phyloP scores from a whole-genome alignment of 2,888 invertebrate species.

The Tortricodes alternella region DNA sequence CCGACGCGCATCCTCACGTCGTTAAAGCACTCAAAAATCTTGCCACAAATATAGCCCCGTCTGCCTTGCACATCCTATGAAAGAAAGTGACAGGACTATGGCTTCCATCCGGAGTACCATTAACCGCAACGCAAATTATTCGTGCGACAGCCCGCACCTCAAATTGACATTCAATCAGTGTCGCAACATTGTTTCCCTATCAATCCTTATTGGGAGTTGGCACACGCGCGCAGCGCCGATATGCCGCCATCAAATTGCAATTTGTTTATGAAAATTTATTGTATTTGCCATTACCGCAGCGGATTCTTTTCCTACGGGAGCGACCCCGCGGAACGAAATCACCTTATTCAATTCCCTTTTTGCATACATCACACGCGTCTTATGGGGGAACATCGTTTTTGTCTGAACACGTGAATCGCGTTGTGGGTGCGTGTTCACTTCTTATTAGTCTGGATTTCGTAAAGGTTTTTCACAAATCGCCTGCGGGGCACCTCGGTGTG shows the following conservation, averaged over 20 bases:
- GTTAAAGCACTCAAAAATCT: constrained; percentile 54
- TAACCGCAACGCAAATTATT: constrained; percentile 54
- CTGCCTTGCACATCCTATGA: neutral
- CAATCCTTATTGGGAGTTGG: constrained; percentile 79
- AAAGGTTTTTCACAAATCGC: constrained; percentile 72
- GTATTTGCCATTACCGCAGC: constrained; percentile 79
- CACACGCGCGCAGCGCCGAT: constrained; percentile 68
- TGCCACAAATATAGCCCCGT: constrained; percentile 1
- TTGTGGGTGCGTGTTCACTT: constrained; percentile 75
- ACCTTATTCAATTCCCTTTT: constrained; percentile 83
- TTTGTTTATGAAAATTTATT: constrained; percentile 84
- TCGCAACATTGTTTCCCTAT: constrained; percentile 80
- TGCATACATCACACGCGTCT: constrained; percentile 80
- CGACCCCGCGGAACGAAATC: constrained; percentile 79
- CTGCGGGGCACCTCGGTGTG: constrained; percentile 42
- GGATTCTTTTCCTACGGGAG: constrained; percentile 80
- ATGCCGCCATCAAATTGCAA: constrained; percentile 80
- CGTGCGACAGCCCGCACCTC: constrained; percentile 47
- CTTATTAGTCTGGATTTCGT: constrained; percentile 79
- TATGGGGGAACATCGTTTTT: constrained; percentile 71
- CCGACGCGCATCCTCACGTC: constrained; percentile 57
- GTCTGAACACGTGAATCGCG: constrained; percentile 81
- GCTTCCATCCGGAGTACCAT: constrained; percentile 8
- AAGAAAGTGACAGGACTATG: constrained; percentile 10
- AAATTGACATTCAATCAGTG: constrained; percentile 82